Conservation (phyloP, 92 coral and sea anemone genomes). For the Bergia puertoricense region DNA sequence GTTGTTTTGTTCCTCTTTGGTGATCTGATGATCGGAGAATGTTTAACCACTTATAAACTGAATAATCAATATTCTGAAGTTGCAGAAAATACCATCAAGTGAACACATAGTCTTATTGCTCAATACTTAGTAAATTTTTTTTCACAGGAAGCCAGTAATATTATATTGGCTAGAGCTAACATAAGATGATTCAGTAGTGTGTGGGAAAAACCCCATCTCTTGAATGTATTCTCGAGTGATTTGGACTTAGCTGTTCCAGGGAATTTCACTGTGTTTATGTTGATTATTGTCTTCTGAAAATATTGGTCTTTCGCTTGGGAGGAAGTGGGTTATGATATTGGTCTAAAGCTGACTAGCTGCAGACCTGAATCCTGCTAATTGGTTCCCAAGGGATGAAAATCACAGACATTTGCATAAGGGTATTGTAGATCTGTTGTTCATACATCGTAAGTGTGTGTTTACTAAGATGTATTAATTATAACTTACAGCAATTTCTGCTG, state of each 20-base stretch:
- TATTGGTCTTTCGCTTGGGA: neutral
- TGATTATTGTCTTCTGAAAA: neutral
- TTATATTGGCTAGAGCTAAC: neutral
- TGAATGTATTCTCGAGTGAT: neutral
- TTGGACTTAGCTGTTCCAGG: neutral
- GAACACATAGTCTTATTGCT: too few relatives aligned
- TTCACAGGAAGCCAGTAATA: neutral
- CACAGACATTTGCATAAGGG: neutral
- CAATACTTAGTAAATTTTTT: too few relatives aligned
- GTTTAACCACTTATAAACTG: neutral
- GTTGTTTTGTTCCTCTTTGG: slow-evolving; percentile 6
- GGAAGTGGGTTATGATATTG: slow-evolving; percentile 1
- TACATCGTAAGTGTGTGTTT: neutral
- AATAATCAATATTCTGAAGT: neutral
- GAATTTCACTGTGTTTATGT: neutral
- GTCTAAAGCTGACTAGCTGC: neutral
- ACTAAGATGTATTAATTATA: too few relatives aligned
- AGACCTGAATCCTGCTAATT: neutral
- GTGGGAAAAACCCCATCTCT: neutral
- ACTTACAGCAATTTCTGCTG: neutral
- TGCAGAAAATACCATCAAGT: neutral
- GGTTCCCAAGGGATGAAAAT: neutral
- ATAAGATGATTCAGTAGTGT: neutral
- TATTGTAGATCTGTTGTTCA: neutral
- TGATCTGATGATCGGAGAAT: neutral